phyloP scores from a whole-genome alignment of 2,888 invertebrate species.

The Pachydiplax longipennis region DNA sequence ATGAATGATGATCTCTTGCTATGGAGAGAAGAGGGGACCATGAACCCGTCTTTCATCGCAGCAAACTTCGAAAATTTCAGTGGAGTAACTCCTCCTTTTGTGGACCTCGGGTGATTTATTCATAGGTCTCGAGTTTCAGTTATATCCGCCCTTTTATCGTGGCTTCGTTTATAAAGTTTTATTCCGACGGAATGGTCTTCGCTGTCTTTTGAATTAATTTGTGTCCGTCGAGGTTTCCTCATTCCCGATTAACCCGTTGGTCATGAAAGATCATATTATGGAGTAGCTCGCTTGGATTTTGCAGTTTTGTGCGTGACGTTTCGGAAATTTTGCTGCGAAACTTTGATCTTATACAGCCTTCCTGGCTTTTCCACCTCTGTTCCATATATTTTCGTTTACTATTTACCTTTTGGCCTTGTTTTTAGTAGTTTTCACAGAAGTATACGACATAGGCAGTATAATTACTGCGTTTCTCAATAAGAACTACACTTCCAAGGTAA shows the following conservation, averaged over 20 bases:
- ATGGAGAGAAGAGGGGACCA: not conserved
- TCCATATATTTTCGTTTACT: too few relatives aligned
- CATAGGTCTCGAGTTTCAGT: not conserved
- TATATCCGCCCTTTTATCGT: not conserved
- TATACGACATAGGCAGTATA: too few relatives aligned
- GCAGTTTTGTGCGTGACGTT: not conserved
- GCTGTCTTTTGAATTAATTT: not conserved
- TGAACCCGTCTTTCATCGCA: not conserved
- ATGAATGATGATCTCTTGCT: constrained; percentile 32
- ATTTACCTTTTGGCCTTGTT: not conserved
- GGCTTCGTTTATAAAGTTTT: too few relatives aligned
- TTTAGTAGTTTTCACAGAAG: too few relatives aligned
- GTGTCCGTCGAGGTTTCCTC: not conserved
- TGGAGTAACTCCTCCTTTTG: not conserved
- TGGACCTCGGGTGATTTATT: not conserved
- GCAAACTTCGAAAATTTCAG: not conserved
- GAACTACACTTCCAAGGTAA: too few relatives aligned
- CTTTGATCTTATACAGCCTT: not conserved
- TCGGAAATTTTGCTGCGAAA: not conserved
- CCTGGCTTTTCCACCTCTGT: not conserved
- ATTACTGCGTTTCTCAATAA: too few relatives aligned
- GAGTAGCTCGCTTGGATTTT: not conserved
- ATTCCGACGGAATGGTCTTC: too few relatives aligned
- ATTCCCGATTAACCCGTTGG: not conserved
- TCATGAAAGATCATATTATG: not conserved